Evolutionary conservation across 1,140 invertebrate species (phyloP), one percentile per base, ranked within the genome.

Genomic region (Dendroctonus valens): DNA sequence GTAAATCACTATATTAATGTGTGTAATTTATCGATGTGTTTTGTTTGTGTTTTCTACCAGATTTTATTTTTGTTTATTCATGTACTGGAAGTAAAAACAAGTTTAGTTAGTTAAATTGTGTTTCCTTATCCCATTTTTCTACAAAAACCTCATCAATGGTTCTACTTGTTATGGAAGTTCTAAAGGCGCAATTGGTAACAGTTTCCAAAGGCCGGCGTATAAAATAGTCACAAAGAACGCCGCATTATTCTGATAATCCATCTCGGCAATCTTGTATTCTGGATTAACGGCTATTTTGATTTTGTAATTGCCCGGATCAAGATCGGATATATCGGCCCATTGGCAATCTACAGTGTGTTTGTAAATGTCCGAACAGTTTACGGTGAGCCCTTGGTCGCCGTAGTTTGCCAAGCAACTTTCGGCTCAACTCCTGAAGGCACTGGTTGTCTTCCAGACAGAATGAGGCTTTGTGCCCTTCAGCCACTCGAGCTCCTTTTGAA

Each of bases 361-460:
- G 78, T 98, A 98, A 62, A 95, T 91, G 75, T 98, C 96, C 2
- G 92, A 92, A 78, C 96, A 98, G 67, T 96, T 96, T 0, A 96
- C 90, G 6, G 92, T 95, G 67, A 98, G 93, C 41, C 93, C 89
- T 83, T 98, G 96, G 77, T 98, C 93, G 0, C 95, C 95, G 76
- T 91, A 97, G 78, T 96, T 94, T 64, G 90, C 90, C 96, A 98
- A 41, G 88, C 90, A 78, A 91, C 97, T 74, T 87, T 86, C 48
- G 85, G 86, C 59, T 86, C 79, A 0, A 91, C 83, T 5, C 91
- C 93, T 0, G 86, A 51, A 89, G 70, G 75, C 96, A 98, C 61
- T 91, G 87, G 78, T 96, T 96, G 77, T 98, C 96, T 79, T 98
- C 96, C 40, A 98, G 80, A 78, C 96, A 98, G 78, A 98, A 98